These are phyloP conservation scores for Sarcophilus harrisii DNA, from an alignment of 2,797 vertebrate species.

Conservation along the genomic window DNA sequence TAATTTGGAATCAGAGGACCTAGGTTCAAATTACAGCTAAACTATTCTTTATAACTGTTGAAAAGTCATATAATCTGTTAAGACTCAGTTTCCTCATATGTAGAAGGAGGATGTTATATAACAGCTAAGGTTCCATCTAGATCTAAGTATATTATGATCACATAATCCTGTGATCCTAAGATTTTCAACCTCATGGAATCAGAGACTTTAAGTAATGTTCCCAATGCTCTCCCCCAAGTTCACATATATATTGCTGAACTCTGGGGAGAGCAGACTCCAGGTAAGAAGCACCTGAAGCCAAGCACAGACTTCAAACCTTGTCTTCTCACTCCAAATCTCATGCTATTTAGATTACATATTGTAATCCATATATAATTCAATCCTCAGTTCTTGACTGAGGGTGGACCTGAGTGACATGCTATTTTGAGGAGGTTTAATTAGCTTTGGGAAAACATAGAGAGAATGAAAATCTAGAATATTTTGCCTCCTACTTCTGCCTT, in stretches of 20 bases:
- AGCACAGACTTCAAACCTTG: not conserved
- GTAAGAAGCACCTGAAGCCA: not conserved
- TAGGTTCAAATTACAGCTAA: not conserved
- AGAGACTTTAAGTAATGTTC: not conserved
- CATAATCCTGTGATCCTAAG: not conserved
- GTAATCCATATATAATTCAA: not conserved
- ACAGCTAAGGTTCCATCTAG: not conserved
- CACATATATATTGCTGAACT: not conserved
- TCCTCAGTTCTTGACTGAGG: not conserved
- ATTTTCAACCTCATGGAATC: not conserved
- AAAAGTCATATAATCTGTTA: not conserved
- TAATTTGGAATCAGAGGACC: not conserved
- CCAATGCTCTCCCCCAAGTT: not conserved
- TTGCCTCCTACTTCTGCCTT: not conserved
- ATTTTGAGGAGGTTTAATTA: not conserved
- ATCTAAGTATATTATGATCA: not conserved
- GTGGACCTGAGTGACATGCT: not conserved
- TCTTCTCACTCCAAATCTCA: not conserved
- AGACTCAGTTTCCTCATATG: not conserved
- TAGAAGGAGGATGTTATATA: not conserved
- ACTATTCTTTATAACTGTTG: not conserved
- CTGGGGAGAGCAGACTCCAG: not conserved
- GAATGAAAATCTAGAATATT: not conserved
- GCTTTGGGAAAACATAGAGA: not conserved
- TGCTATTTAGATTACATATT: not conserved